Conservation (phyloP, 2,113 vertebrate genomes). For the Dromaius novaehollandiae region DNA sequence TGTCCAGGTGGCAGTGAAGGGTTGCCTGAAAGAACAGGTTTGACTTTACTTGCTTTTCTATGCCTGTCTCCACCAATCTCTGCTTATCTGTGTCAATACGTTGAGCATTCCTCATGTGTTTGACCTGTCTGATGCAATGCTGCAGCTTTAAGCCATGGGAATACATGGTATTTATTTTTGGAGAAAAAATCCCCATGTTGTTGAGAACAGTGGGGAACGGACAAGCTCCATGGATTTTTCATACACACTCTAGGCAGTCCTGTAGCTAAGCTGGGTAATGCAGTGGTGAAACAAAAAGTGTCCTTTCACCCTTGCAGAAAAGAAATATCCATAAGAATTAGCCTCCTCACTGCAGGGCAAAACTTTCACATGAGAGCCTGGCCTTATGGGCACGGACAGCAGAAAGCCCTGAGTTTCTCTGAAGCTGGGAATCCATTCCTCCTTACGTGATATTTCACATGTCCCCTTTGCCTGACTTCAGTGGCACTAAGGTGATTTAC, state of each 20-base stretch:
- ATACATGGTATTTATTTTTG: rapidly evolving
- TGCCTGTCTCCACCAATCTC: background rate
- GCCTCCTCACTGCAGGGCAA: background rate
- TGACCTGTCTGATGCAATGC: background rate
- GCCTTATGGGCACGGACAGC: background rate
- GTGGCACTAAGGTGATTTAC: rapidly evolving
- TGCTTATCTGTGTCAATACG: background rate
- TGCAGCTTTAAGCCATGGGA: background rate
- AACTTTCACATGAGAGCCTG: background rate
- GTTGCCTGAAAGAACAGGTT: constrained; percentile 13
- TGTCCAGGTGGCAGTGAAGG: background rate
- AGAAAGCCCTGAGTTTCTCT: background rate
- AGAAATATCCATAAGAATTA: background rate
- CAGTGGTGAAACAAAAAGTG: background rate
- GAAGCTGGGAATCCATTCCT: background rate
- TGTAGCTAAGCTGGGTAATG: background rate
- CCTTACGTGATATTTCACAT: background rate
- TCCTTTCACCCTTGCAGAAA: background rate
- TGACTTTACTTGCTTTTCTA: background rate
- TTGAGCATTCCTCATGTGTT: background rate
- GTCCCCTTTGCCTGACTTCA: background rate
- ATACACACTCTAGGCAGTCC: background rate
- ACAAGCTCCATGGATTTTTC: background rate
- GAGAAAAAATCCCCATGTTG: rapidly evolving
- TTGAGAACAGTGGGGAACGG: background rate